A percentile compares a stretch with the other conserved stretches of the same genome.
Conservation (phyloP, 2,888 invertebrate genomes). For the Sussaba pulchella region DNA sequence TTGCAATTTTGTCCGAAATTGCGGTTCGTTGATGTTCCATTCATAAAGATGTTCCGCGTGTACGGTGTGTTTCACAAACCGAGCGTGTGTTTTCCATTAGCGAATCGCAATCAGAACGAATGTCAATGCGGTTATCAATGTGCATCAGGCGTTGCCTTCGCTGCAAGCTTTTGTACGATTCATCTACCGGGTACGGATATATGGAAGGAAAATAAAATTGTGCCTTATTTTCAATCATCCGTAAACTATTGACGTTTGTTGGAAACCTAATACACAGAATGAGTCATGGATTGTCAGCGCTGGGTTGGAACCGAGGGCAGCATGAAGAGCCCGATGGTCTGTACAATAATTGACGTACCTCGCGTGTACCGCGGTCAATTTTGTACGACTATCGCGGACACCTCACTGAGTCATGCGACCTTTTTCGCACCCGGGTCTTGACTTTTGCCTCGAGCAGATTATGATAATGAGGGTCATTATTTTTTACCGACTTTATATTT, state of each 20-base stretch:
- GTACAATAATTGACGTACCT: neutral
- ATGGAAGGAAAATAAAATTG: neutral
- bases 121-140: neutral
- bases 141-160: too few relatives aligned
- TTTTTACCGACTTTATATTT: neutral
- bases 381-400: neutral
- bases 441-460: neutral
- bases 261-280: too few relatives aligned
- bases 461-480: neutral
- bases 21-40: constrained; percentile 22
- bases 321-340: neutral
- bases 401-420: constrained; percentile 1
- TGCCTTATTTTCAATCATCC: neutral
- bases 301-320: too few relatives aligned
- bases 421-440: neutral
- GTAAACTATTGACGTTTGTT: neutral
- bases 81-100: neutral
- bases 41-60: neutral
- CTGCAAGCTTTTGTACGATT: neutral
- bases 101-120: constrained; percentile 1
- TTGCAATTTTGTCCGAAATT: constrained; percentile 10
- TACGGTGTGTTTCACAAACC: neutral
- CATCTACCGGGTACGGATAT: neutral
- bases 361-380: neutral
- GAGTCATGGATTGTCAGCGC: too few relatives aligned